These are phyloP conservation scores for Cryptocephalus primarius DNA, from an alignment of 2,888 invertebrate genomes.

Conservation along the genomic window DNA sequence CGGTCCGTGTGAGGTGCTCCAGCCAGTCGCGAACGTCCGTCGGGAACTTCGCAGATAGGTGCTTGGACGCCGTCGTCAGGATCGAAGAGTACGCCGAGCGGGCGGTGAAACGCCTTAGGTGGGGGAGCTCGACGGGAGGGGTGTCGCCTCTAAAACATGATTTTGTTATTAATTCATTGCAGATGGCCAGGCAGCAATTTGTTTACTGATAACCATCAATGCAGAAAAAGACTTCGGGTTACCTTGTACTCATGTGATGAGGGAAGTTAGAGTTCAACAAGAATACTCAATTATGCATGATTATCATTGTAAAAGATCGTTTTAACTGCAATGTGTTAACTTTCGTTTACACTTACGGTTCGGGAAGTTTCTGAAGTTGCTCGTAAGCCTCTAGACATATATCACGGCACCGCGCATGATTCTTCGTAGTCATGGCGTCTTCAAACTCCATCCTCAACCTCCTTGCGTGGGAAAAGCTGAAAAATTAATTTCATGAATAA, in stretches of 20 bases:
- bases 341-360: neutral
- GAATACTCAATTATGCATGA: no score
- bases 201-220: neutral
- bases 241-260: no score
- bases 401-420: neutral
- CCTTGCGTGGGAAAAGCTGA: conserved; percentile 6
- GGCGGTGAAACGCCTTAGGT: conserved; percentile 23
- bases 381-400: neutral
- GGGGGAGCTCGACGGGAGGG: conserved; percentile 9
- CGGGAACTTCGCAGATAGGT: conserved; percentile 14
- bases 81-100: conserved; percentile 13
- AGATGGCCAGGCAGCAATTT: neutral
- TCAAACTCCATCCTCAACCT: conserved; percentile 3
- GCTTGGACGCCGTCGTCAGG: conserved; percentile 15
- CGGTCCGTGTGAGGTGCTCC: conserved; percentile 18
- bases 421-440: neutral
- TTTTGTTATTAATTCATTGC: neutral
- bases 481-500: conserved; percentile 1
- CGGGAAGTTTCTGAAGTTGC: neutral
- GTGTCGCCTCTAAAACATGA: conserved; percentile 3
- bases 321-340: no score
- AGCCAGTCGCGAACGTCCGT: conserved; percentile 20
- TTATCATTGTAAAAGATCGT: no score
- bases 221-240: neutral
- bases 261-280: no score